phyloP scores from a whole-genome alignment of 2,888 invertebrate species.

The Andrena minutula region DNA sequence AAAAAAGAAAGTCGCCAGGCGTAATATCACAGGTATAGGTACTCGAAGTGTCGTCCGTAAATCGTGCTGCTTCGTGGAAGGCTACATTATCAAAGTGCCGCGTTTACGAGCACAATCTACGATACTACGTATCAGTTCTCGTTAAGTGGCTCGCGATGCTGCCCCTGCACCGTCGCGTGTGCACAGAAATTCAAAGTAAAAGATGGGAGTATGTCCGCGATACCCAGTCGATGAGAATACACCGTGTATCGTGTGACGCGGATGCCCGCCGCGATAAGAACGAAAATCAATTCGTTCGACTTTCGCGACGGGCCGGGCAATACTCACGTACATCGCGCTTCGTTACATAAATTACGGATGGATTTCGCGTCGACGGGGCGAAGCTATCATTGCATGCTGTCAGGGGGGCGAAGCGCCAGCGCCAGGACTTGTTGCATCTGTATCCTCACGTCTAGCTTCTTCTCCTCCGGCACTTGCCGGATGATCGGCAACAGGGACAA shows the following conservation, averaged over 20 bases:
- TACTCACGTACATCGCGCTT: slow-evolving; percentile 6
- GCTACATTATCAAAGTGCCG: slow-evolving; percentile 19
- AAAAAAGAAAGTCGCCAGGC: slow-evolving; percentile 28
- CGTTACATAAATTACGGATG: background rate
- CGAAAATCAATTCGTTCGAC: background rate
- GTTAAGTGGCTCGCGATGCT: background rate
- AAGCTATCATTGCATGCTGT: slow-evolving; percentile 43
- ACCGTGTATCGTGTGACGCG: background rate
- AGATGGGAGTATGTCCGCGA: background rate
- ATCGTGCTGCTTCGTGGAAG: slow-evolving; percentile 9
- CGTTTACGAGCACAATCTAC: slow-evolving; percentile 9
- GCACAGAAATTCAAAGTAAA: background rate
- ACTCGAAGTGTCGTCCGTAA: slow-evolving; percentile 44
- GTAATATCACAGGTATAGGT: slow-evolving; percentile 63
- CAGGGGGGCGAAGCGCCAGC: slow-evolving; percentile 68
- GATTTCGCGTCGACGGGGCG: background rate
- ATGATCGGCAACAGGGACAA: slow-evolving; percentile 80
- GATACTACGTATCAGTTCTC: slow-evolving; percentile 23
- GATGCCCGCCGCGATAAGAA: background rate
- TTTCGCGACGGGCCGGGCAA: background rate
- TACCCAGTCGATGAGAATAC: background rate
- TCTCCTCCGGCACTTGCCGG: slow-evolving; percentile 80
- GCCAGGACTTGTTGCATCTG: slow-evolving; percentile 82
- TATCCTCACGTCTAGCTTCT: slow-evolving; percentile 82
- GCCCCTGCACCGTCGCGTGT: background rate